Percentiles rank a stretch among this genome's conserved stretches.
Conservation (phyloP, 2,113 vertebrate species). For the Ibidorhyncha struthersii region DNA sequence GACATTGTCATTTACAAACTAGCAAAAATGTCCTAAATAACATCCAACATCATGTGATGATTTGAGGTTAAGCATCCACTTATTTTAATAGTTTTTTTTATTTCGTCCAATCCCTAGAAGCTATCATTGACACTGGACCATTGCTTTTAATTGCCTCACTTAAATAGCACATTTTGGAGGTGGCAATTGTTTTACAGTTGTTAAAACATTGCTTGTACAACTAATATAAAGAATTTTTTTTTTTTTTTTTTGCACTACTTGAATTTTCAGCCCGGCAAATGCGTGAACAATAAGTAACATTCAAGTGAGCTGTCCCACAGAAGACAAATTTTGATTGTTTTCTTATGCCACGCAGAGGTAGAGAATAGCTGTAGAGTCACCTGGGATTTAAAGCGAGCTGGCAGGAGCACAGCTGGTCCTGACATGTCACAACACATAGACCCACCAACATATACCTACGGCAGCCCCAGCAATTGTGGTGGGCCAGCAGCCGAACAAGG, state of each 20-base stretch:
- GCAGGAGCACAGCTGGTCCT: neutral
- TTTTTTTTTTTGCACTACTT: slow-evolving; percentile 11
- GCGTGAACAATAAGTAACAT: neutral
- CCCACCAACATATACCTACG: neutral
- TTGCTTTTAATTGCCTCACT: slow-evolving; percentile 59
- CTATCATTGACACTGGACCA: slow-evolving; percentile 5
- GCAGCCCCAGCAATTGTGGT: neutral
- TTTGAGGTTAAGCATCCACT: slow-evolving; percentile 50
- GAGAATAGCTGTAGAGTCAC: neutral
- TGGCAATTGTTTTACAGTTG: neutral
- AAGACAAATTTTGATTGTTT: neutral
- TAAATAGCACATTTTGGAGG: slow-evolving; percentile 51
- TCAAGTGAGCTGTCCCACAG: neutral
- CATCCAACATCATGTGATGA: slow-evolving; percentile 27
- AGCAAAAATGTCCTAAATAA: slow-evolving; percentile 23
- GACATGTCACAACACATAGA: neutral
- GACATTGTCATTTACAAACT: neutral
- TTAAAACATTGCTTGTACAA: slow-evolving; percentile 26
- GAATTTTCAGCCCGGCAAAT: neutral
- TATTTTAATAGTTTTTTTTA: slow-evolving; percentile 62
- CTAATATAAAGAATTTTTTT: neutral
- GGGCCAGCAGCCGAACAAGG: neutral
- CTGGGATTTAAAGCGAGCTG: neutral
- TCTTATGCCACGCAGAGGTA: neutral
- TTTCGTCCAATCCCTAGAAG: slow-evolving; percentile 43